Evolutionary conservation across 1,140 invertebrate genomes (phyloP), one percentile per base, ranked within the genome.

Genomic region (Drosophila hydei): DNA sequence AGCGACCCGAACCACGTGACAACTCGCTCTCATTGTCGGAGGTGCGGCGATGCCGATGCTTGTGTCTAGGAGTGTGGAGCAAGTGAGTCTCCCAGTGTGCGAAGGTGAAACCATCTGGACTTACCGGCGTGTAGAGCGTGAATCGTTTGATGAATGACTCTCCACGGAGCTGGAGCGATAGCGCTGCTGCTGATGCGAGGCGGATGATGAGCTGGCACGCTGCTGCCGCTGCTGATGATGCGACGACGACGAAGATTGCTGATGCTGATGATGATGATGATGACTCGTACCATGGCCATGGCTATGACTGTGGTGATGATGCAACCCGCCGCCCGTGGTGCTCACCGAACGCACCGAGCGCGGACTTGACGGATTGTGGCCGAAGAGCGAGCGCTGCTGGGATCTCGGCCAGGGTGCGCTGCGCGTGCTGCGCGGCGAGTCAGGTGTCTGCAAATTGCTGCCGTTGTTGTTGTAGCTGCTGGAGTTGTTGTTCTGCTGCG

Each of bases 21-120:
- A 97, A 92, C 91, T 97, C 96, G 80, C 96, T 97, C 90, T 98
- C 97, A 70, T 96, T 97, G 90, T 98, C 97, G 1, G 97, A 97
- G 65, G 94, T 94, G 73, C 95, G 93, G 59, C 95, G 93, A 90
- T 96, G 96, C 48, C 95, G 94, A 83, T 96, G 95, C 72, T 95
- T 94, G 88, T 96, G 95, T 75, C 95, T 95, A 45, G 30, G 54
- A 52, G 38, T 1, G 19, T 16, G 21, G 4, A 63, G 56, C 25
- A 55, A 42, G 43, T 75, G 40, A 55, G 9, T 16, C 48, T 51
- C 21, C 4, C 12, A 0, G n/a, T 25, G 45, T 48, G 18, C 4
- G 6, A 18, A 9, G 3, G 42, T 14, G 18, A 11, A 21, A 11
- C 12, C 9, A n/a, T 16, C 9, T 14, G 7, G 5, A 76, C 89